phyloP scores from a whole-genome alignment of 1,140 invertebrate genomes.

The Drosophila mauritiana region DNA sequence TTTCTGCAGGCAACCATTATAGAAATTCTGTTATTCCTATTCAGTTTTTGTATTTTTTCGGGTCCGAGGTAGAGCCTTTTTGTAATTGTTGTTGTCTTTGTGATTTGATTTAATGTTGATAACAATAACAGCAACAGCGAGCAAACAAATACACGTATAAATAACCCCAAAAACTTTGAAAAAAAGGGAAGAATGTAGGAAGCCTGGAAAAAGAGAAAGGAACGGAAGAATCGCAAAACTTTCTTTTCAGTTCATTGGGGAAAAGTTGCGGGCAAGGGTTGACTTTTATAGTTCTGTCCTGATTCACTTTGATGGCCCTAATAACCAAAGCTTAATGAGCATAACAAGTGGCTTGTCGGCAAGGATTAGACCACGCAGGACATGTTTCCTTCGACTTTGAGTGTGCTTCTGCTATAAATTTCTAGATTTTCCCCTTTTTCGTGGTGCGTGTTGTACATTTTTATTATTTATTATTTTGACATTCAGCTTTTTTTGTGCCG shows the following conservation, averaged over 20 bases:
- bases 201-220: conserved; percentile 2
- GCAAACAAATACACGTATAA: conserved; percentile 52
- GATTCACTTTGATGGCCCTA: conserved; percentile 82
- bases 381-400: conserved; percentile 16
- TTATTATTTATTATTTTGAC: conserved; percentile 63
- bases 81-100: conserved; percentile 79
- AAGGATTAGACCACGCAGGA: conserved; percentile 36
- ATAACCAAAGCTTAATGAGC: conserved; percentile 80
- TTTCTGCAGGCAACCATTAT: conserved; percentile 39
- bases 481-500: conserved; percentile 43
- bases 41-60: conserved; percentile 44
- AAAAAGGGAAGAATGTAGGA: conserved; percentile 26
- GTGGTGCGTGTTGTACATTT: conserved; percentile 50
- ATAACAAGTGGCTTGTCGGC: conserved; percentile 72
- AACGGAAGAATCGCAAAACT: conserved; percentile 46
- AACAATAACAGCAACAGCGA: conserved; percentile 79
- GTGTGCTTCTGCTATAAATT: conserved; percentile 8
- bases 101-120: conserved; percentile 83
- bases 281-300: conserved; percentile 80
- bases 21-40: conserved; percentile 64
- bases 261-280: conserved; percentile 47
- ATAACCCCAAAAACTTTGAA: conserved; percentile 71
- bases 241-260: conserved; percentile 59
- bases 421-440: conserved; percentile 13
- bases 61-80: conserved; percentile 62